Evolutionary conservation across 2,888 invertebrate species (phyloP), one percentile per base, ranked within the genome.

Genomic region (Pelosia muscerda): DNA sequence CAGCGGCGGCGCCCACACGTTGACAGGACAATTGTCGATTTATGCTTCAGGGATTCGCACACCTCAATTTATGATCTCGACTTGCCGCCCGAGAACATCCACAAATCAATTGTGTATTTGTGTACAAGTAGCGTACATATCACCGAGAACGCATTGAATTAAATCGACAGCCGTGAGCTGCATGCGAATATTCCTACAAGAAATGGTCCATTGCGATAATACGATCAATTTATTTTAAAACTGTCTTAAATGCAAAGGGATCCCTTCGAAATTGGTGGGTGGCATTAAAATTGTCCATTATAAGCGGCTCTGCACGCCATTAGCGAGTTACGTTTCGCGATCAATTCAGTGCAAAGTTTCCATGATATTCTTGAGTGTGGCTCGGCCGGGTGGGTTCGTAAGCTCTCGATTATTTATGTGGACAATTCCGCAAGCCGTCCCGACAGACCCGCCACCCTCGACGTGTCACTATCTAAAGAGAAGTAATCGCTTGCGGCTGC

Each of bases 341-440:
- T 90, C 88, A 89, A 90, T 90, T 88, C 84, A 76, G 81, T 84
- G 81, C 83, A 85, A 82, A 88, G 86, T 90, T 89, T 86, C 84
- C 85, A 87, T 86, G 87, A 88, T 89, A 89, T 86, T 85, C 83
- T 82, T 77, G 81, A 80, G 79, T 76, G 83, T 82, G 73, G 80
- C 78, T 81, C 78, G 78, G 76, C 82, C 82, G 88, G 88, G 82
- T 86, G 89, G 88, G 88, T 90, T 90, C 86, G 89, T 92, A 90
- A 92, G 91, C 90, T 87, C 86, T 83, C 89, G 90, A 90, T 93
- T 93, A 93, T 94, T 93, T 92, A 93, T 91, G 89, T 90, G 88
- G 87, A 86, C 86, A 84, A 82, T 79, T 82, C 77, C 77, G 75
- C 78, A 76, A 81, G 78, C 78, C 84, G 82, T 81, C 82, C 81